Evolutionary conservation across 2,113 vertebrate genomes (phyloP).

Genomic region (Amphilophus citrinellus): DNA sequence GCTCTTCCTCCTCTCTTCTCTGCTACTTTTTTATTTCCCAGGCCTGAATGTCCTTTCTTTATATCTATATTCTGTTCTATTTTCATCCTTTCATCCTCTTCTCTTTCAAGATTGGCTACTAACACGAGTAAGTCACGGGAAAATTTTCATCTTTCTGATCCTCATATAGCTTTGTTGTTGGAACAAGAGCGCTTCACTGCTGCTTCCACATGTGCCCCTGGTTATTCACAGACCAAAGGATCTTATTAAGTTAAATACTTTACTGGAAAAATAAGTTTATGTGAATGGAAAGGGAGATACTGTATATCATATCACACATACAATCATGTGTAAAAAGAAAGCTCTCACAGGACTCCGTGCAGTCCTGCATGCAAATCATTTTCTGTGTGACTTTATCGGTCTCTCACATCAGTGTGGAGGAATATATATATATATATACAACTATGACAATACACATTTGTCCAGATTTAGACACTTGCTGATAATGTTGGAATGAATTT

Average conservation of each 20-base stretch:
- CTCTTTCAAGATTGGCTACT: not conserved
- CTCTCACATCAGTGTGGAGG: not conserved
- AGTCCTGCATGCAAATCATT: not conserved
- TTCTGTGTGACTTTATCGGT: not conserved
- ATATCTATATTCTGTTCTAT: not conserved
- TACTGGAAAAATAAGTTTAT: not conserved
- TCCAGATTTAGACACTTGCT: too few species aligned
- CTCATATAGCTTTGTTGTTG: conserved; percentile 9
- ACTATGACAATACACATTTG: not conserved
- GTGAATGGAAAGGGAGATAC: too few species aligned
- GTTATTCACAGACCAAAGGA: not conserved
- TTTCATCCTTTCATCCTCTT: not conserved
- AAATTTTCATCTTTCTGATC: not conserved
- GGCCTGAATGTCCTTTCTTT: not conserved
- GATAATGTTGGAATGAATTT: not conserved
- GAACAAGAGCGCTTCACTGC: not conserved
- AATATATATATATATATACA: not conserved
- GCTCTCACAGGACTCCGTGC: not conserved
- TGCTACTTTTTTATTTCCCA: not conserved
- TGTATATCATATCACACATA: not conserved
- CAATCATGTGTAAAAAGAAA: not conserved
- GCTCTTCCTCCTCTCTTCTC: conserved; percentile 9
- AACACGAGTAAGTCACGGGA: not conserved
- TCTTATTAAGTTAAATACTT: not conserved
- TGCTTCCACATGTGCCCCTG: not conserved